Evolutionary conservation across 2,888 invertebrate species (phyloP), one percentile per base, ranked within the genome.

Genomic region (Andrena bucephala): DNA sequence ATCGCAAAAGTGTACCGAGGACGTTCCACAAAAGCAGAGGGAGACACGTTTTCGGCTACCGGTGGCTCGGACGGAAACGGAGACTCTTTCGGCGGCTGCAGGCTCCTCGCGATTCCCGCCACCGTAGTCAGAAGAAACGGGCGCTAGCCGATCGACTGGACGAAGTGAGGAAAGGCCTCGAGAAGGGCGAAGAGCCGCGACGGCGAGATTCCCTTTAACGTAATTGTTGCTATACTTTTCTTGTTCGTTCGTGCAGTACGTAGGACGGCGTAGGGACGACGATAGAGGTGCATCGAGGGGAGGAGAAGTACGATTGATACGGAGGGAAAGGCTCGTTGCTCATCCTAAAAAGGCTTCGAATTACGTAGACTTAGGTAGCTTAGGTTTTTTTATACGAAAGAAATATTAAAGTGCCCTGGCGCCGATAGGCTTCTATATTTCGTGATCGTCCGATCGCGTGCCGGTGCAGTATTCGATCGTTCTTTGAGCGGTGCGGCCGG

Each of bases 301-400:
- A n/a, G 6, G 2, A 2, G 20, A 24, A 20, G 52, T 33, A 4
- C 59, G 31, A 77, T 62, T 29, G 68, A 48, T 52, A 54, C 66
- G 63, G 60, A 74, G 54, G 65, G 52, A 57, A 84, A 84, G 78
- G 78, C 71, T 85, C 85, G 82, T 87, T 88, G 87, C 84, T 88
- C 88, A 87, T 88, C 83, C 83, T 80, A 82, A 77, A 42, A 57
- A 82, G 66, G 81, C 82, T 91, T 90, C 87, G 88, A 90, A 90
- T 90, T 88, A 89, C 87, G 80, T 92, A 92, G 90, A 85, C 68
- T 90, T 91, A 89, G 87, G 88, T 92, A 92, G 89, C 78, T 87
- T 91, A 90, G 90, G 87, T 87, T 89, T 92, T 91, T 92, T 91
- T 88, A 88, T 87, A 88, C 83, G 72, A 70, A 72, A 50, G 62